Percentiles rank a stretch among this genome's conserved stretches.
phyloP scores from a whole-genome alignment of 2,888 invertebrate species.

The Crossocerus cetratus region DNA sequence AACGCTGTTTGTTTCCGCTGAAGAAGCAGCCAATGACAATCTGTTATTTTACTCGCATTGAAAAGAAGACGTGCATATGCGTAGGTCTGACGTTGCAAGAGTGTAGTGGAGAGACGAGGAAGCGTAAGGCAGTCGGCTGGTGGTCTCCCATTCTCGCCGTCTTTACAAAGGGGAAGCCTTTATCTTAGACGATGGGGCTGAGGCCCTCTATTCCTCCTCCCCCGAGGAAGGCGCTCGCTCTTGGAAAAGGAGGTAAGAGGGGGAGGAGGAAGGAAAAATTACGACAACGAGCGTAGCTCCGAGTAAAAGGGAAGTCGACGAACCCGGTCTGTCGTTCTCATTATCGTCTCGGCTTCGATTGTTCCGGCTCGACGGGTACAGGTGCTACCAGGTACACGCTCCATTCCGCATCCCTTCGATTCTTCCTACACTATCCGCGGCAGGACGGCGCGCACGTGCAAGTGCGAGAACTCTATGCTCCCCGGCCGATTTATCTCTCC shows the following conservation, averaged over 20 bases:
- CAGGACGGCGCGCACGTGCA: constrained; percentile 5
- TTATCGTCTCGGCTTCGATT: constrained; percentile 67
- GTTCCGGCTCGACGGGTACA: constrained; percentile 62
- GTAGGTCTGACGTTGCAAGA: background rate
- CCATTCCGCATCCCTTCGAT: constrained; percentile 55
- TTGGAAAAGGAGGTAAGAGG: background rate
- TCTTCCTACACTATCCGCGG: constrained; percentile 25
- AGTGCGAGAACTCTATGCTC: background rate
- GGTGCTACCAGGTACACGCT: constrained; percentile 61
- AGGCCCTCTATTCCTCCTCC: constrained; percentile 27
- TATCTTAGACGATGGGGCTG: constrained; percentile 48
- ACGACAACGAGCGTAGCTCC: constrained; percentile 29
- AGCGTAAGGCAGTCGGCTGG: constrained; percentile 28
- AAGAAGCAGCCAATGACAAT: too few species aligned
- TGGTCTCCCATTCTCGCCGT: constrained; percentile 36
- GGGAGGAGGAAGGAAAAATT: constrained; percentile 45
- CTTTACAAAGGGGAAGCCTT: constrained; percentile 55
- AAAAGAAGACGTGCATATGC: too few species aligned
- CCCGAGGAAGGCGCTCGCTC: constrained; percentile 28
- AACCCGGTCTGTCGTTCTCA: constrained; percentile 59
- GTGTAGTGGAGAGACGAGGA: constrained; percentile 31
- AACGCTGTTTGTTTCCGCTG: too few species aligned
- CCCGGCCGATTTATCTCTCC: constrained; percentile 11
- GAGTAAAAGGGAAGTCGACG: constrained; percentile 53
- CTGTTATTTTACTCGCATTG: too few species aligned